These are phyloP conservation scores for Melinopterus prodromus DNA, from an alignment of 2,888 invertebrate genomes.

Conservation along the genomic window DNA sequence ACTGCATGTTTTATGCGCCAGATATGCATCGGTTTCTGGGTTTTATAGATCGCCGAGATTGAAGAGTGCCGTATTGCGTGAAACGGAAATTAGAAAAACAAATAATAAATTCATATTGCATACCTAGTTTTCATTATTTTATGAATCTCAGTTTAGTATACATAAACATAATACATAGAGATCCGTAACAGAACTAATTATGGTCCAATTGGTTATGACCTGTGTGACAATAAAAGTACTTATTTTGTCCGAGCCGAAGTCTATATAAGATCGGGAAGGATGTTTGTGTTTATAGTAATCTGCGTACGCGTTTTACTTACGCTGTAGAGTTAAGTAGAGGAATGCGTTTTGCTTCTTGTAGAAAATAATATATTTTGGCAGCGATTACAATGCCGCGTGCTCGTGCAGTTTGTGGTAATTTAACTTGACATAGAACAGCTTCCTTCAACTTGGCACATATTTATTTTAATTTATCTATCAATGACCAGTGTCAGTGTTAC, in stretches of 20 bases:
- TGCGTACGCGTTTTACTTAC: too few species aligned
- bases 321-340: neutral
- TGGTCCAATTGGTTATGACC: too few species aligned
- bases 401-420: neutral
- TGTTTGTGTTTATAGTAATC: too few species aligned
- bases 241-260: too few species aligned
- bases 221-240: too few species aligned
- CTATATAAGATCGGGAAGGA: too few species aligned
- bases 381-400: neutral
- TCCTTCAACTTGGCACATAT: neutral
- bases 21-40: neutral
- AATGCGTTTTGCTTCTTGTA: neutral
- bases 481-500: neutral
- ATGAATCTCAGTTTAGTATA: too few species aligned
- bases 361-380: neutral
- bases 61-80: neutral
- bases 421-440: neutral
- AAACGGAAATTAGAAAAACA: too few species aligned
- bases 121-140: too few species aligned
- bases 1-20: neutral
- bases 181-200: too few species aligned
- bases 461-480: slow-evolving; percentile 4
- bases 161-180: too few species aligned
- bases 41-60: neutral
- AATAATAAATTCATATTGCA: too few species aligned